These are phyloP conservation scores for Colistium nudipinnis DNA, from an alignment of 2,113 vertebrate genomes.

Conservation along the genomic window DNA sequence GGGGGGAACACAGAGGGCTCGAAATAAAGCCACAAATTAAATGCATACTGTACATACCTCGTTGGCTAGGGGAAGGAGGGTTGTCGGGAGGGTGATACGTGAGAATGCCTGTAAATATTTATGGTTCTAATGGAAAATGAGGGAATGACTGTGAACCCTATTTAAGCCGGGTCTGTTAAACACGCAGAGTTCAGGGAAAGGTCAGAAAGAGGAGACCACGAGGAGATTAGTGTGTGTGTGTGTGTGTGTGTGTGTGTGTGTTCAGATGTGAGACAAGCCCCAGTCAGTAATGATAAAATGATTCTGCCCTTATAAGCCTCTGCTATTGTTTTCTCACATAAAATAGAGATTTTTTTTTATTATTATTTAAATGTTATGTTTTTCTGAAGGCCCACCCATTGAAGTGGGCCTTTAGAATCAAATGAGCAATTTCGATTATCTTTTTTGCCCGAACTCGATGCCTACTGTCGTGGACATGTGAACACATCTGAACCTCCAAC, in stretches of 20 bases:
- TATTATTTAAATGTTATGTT: neutral
- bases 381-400: neutral
- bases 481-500: too few relatives aligned
- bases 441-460: too few relatives aligned
- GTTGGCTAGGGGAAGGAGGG: neutral
- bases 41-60: neutral
- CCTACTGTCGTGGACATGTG: too few relatives aligned
- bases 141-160: conserved; percentile 41
- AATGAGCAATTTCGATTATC: too few relatives aligned
- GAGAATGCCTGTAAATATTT: conserved; percentile 16
- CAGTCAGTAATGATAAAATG: too few relatives aligned
- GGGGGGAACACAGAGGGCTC: neutral
- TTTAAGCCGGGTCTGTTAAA: conserved; percentile 14
- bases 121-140: conserved; percentile 12
- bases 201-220: conserved; percentile 39
- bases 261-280: conserved; percentile 24
- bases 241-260: conserved; percentile 1
- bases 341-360: too few relatives aligned
- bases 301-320: conserved; percentile 15
- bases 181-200: conserved; percentile 56
- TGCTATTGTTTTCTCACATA: too few relatives aligned
- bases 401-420: neutral
- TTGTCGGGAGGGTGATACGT: neutral
- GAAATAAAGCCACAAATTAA: neutral
- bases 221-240: conserved; percentile 45